phyloP scores from a whole-genome alignment of 2,888 invertebrate species.

The Psylliodes chrysocephalus region DNA sequence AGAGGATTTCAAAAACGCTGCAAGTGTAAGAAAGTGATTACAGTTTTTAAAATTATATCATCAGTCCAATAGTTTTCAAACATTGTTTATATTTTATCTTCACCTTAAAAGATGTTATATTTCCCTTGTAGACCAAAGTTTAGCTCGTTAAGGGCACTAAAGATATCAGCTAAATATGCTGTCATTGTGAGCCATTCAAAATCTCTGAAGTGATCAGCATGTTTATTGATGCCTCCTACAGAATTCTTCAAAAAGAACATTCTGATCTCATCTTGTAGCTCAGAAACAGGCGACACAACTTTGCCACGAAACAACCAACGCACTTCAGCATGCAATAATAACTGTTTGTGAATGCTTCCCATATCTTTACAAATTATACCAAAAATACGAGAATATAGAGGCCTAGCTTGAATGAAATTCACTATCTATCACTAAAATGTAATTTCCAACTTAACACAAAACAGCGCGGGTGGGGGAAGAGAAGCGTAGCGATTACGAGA shows the following conservation, averaged over 20 bases:
- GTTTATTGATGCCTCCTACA: not conserved
- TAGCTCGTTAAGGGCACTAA: slow-evolving; percentile 28
- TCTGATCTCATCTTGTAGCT: slow-evolving; percentile 62
- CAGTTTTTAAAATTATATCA: slow-evolving; percentile 22
- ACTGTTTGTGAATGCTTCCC: slow-evolving; percentile 33
- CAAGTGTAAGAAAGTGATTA: slow-evolving; percentile 28
- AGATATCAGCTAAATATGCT: too few relatives aligned
- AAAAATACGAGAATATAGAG: too few relatives aligned
- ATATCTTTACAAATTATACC: too few relatives aligned
- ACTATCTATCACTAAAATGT: too few relatives aligned
- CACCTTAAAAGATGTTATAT: slow-evolving; percentile 28
- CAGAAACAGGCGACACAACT: slow-evolving; percentile 26
- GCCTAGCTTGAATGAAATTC: too few relatives aligned
- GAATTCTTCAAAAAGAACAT: too few relatives aligned
- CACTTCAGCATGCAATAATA: slow-evolving; percentile 38
- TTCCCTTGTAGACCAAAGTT: slow-evolving; percentile 33
- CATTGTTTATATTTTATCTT: slow-evolving; percentile 27
- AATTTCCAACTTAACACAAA: too few relatives aligned
- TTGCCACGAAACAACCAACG: slow-evolving; percentile 31
- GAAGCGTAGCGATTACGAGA: too few relatives aligned
- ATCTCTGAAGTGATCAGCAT: not conserved
- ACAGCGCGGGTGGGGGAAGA: too few relatives aligned
- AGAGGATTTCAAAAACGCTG: slow-evolving; percentile 39
- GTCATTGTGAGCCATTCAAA: too few relatives aligned
- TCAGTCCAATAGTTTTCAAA: slow-evolving; percentile 15